phyloP scores from a whole-genome alignment of 2,113 vertebrate genomes.

The Sprattus sprattus region DNA sequence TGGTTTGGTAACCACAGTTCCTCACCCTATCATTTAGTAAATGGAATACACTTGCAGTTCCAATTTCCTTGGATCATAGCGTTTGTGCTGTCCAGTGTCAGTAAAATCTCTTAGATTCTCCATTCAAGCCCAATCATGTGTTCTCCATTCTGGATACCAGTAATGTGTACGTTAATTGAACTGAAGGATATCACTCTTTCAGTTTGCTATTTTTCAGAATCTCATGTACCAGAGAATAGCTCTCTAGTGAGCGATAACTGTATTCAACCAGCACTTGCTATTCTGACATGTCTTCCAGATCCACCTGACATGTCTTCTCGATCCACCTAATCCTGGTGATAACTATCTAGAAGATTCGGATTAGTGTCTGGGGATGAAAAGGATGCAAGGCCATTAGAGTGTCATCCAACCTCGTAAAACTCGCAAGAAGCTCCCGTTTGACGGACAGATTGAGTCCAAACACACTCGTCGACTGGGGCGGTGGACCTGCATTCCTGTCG shows the following conservation, averaged over 20 bases:
- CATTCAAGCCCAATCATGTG: too few species aligned
- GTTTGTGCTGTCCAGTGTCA: neutral
- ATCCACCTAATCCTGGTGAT: slow-evolving; percentile 50
- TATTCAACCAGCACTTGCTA: slow-evolving; percentile 46
- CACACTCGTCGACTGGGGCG: slow-evolving; percentile 58
- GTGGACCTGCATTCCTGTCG: slow-evolving; percentile 53
- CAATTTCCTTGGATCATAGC: slow-evolving; percentile 54
- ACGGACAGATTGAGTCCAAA: slow-evolving; percentile 65
- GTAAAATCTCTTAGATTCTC: neutral
- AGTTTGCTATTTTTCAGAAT: slow-evolving; percentile 54
- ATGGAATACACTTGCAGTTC: slow-evolving; percentile 72
- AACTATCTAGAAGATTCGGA: slow-evolving; percentile 47
- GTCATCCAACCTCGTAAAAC: slow-evolving; percentile 56
- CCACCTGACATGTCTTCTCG: slow-evolving; percentile 48
- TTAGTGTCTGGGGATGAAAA: slow-evolving; percentile 11
- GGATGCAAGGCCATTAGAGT: slow-evolving; percentile 47
- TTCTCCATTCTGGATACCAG: neutral
- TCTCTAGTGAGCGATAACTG: slow-evolving; percentile 40
- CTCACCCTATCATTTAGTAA: slow-evolving; percentile 74
- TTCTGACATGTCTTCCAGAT: slow-evolving; percentile 45
- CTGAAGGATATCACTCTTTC: neutral
- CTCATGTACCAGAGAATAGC: neutral
- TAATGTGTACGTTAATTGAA: neutral
- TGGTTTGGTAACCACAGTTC: slow-evolving; percentile 73
- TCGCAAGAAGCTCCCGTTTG: slow-evolving; percentile 56